These are phyloP conservation scores for Nineta flava DNA, from an alignment of 2,888 invertebrate genomes.

Conservation along the genomic window DNA sequence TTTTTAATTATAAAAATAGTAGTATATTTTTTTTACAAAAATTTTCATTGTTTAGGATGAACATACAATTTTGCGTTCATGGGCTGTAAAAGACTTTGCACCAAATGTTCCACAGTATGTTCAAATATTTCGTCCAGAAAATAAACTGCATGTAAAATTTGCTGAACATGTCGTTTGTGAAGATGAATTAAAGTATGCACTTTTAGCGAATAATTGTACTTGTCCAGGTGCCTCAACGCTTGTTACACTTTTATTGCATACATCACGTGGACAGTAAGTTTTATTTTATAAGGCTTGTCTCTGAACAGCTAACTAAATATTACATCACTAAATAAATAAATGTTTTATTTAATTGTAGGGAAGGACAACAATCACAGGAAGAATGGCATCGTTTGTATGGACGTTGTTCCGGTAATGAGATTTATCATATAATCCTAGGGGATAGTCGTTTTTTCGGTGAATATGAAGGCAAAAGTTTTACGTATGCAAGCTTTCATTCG, in stretches of 20 bases:
- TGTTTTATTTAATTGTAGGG: constrained; percentile 36
- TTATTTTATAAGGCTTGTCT: neutral
- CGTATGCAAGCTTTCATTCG: constrained; percentile 98
- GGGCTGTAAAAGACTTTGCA: constrained; percentile 98
- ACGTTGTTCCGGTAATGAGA: constrained; percentile 96
- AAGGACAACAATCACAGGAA: constrained; percentile 87
- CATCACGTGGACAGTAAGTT: constrained; percentile 94
- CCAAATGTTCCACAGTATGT: constrained; percentile 95
- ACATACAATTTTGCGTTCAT: constrained; percentile 63
- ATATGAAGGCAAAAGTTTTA: constrained; percentile 97
- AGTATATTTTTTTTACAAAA: no score
- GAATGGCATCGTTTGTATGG: constrained; percentile 99
- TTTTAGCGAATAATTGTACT: constrained; percentile 95
- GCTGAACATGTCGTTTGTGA: constrained; percentile 98
- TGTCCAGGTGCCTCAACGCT: constrained; percentile 95
- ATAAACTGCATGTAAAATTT: constrained; percentile 96
- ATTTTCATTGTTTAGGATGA: constrained; percentile 37
- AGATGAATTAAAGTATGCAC: constrained; percentile 96
- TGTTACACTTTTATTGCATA: constrained; percentile 88
- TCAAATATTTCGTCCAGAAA: constrained; percentile 95
- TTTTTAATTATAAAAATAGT: no score
- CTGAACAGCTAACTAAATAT: neutral
- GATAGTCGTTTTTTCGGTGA: constrained; percentile 96
- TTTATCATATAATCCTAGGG: constrained; percentile 90
- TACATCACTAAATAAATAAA: neutral